phyloP scores from a whole-genome alignment of 2,888 invertebrate species.

The Eupithecia centaureata region DNA sequence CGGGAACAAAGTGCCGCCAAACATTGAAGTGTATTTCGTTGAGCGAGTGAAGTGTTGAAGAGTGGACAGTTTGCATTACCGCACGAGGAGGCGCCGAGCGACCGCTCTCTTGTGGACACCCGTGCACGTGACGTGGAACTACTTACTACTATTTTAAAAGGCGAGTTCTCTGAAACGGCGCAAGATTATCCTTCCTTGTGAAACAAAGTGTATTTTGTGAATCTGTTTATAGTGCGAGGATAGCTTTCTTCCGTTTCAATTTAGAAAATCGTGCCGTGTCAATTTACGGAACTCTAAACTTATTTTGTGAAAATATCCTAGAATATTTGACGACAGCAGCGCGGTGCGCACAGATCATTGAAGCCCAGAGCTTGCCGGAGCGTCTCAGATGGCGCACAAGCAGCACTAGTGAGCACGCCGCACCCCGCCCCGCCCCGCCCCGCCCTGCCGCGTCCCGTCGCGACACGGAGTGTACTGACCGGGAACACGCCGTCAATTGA shows the following conservation, averaged over 20 bases:
- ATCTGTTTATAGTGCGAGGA: background rate
- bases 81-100: background rate
- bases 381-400: conserved; percentile 23
- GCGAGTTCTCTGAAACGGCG: conserved; percentile 1
- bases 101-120: conserved; percentile 7
- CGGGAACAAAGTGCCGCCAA: conserved; percentile 19
- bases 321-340: conserved; percentile 17
- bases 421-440: conserved; percentile 6
- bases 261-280: conserved; percentile 16
- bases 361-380: conserved; percentile 15
- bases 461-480: conserved; percentile 23
- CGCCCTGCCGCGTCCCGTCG: conserved; percentile 10
- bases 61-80: conserved; percentile 22
- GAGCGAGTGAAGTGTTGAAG: conserved; percentile 21
- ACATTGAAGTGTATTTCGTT: conserved; percentile 22
- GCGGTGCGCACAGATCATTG: conserved; percentile 15
- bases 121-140: conserved; percentile 13
- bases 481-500: conserved; percentile 23
- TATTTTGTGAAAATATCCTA: conserved; percentile 1
- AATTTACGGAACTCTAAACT: conserved; percentile 14
- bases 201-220: background rate
- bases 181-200: background rate
- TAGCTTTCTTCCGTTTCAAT: background rate
- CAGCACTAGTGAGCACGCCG: conserved; percentile 20
- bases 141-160: conserved; percentile 2